Percentiles rank a stretch among this genome's conserved stretches.
phyloP scores from a whole-genome alignment of 2,113 vertebrate species.

The Neomonachus schauinslandi region DNA sequence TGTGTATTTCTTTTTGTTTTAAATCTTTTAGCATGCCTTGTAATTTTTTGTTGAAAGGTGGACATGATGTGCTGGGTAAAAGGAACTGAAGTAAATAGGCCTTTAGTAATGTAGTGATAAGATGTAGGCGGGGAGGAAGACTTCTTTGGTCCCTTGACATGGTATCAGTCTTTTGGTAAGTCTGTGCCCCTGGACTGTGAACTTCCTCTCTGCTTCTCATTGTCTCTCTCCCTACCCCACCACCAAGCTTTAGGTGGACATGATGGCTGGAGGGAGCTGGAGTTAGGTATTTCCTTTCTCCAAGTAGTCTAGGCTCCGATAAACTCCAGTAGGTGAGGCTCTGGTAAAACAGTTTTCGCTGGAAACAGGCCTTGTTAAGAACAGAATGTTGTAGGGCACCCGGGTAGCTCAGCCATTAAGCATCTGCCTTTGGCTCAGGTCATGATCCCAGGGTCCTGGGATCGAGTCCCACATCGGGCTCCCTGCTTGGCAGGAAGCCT shows the following conservation, averaged over 20 bases:
- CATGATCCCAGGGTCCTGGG: too few relatives aligned
- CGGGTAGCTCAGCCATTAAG: too few relatives aligned
- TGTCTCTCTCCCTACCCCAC: not conserved
- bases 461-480: too few relatives aligned
- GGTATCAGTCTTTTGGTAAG: not conserved
- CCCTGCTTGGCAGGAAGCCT: too few relatives aligned
- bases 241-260: not conserved
- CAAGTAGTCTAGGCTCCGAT: not conserved
- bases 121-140: not conserved
- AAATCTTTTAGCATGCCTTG: not conserved
- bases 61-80: not conserved
- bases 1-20: not conserved
- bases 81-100: not conserved
- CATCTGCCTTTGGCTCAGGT: too few relatives aligned
- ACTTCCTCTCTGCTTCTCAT: not conserved
- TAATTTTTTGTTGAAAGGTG: not conserved
- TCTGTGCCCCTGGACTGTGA: not conserved
- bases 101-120: not conserved
- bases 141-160: not conserved
- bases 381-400: not conserved
- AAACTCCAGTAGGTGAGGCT: not conserved
- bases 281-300: not conserved
- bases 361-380: not conserved
- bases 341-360: not conserved
- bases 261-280: too few relatives aligned